Conservation (phyloP, 2,888 invertebrate species). For the Monopis laevigella region DNA sequence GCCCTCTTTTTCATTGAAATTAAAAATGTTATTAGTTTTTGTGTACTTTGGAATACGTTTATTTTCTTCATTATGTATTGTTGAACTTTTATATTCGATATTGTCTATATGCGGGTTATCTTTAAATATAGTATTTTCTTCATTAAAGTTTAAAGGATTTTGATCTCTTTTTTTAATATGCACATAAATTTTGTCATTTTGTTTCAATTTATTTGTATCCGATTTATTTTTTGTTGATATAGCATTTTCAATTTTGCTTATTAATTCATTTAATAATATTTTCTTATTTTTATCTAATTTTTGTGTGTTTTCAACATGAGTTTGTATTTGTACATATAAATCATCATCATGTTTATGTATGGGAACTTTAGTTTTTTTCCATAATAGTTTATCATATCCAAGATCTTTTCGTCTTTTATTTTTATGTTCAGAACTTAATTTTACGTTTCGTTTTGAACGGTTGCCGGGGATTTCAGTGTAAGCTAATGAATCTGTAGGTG, state of each 20-base stretch:
- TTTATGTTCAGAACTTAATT: constrained; percentile 30
- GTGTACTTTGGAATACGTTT: too few relatives aligned
- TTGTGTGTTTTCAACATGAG: constrained; percentile 49
- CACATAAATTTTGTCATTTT: constrained; percentile 24
- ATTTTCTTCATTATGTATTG: too few relatives aligned
- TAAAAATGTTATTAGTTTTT: too few relatives aligned
- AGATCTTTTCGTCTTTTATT: not conserved
- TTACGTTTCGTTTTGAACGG: constrained; percentile 41
- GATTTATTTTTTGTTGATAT: constrained; percentile 26
- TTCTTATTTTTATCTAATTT: constrained; percentile 45
- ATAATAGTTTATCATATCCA: constrained; percentile 13
- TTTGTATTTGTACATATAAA: constrained; percentile 53
- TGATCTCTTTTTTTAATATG: constrained; percentile 42
- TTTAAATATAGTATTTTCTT: not conserved
- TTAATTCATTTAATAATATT: constrained; percentile 37
- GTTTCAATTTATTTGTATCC: constrained; percentile 23
- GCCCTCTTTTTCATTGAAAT: too few relatives aligned
- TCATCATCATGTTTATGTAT: constrained; percentile 38
- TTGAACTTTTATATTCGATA: too few relatives aligned
- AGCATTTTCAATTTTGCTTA: constrained; percentile 49
- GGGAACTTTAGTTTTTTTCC: constrained; percentile 20
- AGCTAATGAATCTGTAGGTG: too few relatives aligned
- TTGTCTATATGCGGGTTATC: too few relatives aligned
- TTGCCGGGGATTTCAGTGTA: too few relatives aligned
- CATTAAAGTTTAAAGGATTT: constrained; percentile 29